Base-by-base conservation (phyloP, 1,140 invertebrate genomes). In the Drosophila malerkotliana region DNA sequence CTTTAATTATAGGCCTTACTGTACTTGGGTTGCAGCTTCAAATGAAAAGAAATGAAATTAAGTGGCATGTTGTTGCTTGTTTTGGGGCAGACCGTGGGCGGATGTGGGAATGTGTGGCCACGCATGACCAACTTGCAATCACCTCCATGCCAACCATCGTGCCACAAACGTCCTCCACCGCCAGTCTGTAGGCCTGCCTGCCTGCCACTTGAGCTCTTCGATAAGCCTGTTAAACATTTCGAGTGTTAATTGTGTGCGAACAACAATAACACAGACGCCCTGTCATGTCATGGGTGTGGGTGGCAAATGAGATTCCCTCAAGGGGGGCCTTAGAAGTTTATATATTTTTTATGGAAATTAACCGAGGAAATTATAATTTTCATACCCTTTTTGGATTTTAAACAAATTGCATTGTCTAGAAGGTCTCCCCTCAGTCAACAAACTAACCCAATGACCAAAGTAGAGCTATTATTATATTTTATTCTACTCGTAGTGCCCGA, bases 31-130 rank as follows among this genome's bases (percentile, higher is more conserved):
- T 21, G 3, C 39, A n/a, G 37, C 26, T 47, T 37, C 64, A 81
- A 87, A 77, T 75, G 68, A 81, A 81, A 85, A 81, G 73, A 85
- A 85, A 87, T 74, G 74, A 87, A 81, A 85, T 85, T 71, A 85
- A 85, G 78, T 85, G 82, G 78, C 82, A 78, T 87, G 71, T 82
- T 81, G 72, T 77, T 58, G 67, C 47, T 56, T 55, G 24, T 57
- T 51, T 15, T 26, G 26, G 5, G 39, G 53, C 45, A 37, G 37
- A 52, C 45, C 28, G 24, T n/a, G 45, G n/a, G 7, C 39, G 51
- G 57, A 53, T 73, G 52, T 61, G 41, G 48, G 48, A 60, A 41
- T 54, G 55, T 57, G 68, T 60, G 68, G 49, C 52, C 32, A 69
- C 53, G 71, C 62, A 79, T 78, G 72, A 71, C 51, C 61, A 60